These are phyloP conservation scores for Dryas iulia DNA, from an alignment of 1,140 invertebrate genomes.

Conservation along the genomic window DNA sequence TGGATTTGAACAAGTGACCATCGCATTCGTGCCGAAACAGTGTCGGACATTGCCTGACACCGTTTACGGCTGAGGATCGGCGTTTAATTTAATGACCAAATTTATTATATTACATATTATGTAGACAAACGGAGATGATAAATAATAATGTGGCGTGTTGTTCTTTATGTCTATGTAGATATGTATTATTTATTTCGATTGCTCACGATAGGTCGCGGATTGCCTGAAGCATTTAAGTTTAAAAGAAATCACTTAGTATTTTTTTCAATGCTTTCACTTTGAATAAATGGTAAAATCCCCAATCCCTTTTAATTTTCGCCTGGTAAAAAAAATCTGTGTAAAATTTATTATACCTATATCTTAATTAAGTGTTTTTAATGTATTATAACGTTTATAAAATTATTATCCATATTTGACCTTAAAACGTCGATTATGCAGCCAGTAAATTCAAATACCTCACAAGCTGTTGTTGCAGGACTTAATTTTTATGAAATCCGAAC, in stretches of 20 bases:
- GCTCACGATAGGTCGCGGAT: neutral
- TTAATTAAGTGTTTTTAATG: neutral
- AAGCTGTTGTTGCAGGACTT: neutral
- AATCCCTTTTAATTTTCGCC: neutral
- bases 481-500: neutral
- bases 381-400: neutral
- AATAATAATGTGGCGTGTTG: neutral
- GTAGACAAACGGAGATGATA: neutral
- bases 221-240: neutral
- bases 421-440: neutral
- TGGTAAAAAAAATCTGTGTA: no score
- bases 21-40: neutral
- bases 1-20: neutral
- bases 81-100: neutral
- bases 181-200: conserved; percentile 1
- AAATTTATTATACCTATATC: no score
- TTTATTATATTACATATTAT: neutral
- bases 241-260: neutral
- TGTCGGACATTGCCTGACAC: no score
- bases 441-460: neutral
- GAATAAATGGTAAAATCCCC: neutral
- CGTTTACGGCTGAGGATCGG: neutral
- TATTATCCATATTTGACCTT: neutral
- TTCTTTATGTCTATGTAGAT: neutral
- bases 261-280: neutral